Base-by-base conservation (phyloP, 2,888 invertebrate genomes). In the Nebria salina region DNA sequence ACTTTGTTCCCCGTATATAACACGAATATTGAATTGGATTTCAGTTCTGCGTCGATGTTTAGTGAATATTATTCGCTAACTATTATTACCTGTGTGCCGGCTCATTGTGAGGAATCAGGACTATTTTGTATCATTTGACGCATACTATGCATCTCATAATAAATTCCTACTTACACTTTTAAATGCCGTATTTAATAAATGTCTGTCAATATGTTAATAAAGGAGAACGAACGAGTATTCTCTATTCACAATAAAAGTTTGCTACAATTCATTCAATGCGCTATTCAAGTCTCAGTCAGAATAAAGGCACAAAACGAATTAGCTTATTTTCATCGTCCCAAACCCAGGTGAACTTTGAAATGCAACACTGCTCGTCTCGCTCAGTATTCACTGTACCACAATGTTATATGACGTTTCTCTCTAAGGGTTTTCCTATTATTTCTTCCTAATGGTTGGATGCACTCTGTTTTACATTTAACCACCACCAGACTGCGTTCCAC, bases 11-110 rank as follows among this genome's bases (percentile, higher is more conserved):
- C 26, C 25, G 8, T 25, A 54, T 54, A 54, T 54, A 54, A 54
- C 54, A 13, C 54, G 43, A 65, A 75, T 41, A 65, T 34, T 43
- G 77, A 77, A 77, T 77, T 70, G 25, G 77, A 72, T 77, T 77
- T 77, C 77, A 77, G 13, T 70, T 25, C 41, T 41, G 41, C 13
- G 13, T 13, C 13, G 54, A 54, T 54, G 54, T 13, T 13, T 8
- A 54, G 54, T 54, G 54, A 54, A 54, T 54, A 54, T 54, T 54
- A 54, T 54, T 54, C 54, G 54, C 54, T 54, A 7, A 7, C 54
- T 54, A 54, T 54, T 54, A 54, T 54, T 54, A 54, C 54, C 54
- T 54, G 54, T 54, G 54, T 54, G 2, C 54, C 54, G 3, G 54
- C 8, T 11, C 54, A 54, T 6, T 54, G 8, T 2, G 54, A 54